Conservation (phyloP, 2,888 invertebrate species). For the Myathropa florea region DNA sequence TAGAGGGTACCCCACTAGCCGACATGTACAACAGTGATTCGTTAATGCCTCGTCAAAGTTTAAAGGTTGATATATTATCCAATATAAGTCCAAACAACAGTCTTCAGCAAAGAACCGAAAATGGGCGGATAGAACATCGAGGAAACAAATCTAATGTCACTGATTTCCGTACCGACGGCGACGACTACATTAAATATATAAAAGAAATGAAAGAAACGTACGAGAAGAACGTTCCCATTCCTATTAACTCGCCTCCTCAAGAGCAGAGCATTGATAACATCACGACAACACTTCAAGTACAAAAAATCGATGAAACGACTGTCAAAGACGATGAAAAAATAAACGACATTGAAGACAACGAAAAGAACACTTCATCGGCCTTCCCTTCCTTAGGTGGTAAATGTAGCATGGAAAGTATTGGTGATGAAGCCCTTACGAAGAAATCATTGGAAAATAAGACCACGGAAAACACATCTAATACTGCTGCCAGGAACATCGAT, state of each 20-base stretch:
- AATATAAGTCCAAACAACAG: constrained; percentile 45
- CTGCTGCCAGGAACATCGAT: constrained; percentile 57
- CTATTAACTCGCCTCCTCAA: constrained; percentile 45
- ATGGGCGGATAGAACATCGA: constrained; percentile 42
- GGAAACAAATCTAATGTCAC: constrained; percentile 65
- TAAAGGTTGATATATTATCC: constrained; percentile 64
- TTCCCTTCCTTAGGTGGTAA: constrained; percentile 58
- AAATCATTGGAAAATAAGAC: constrained; percentile 58
- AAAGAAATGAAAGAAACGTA: constrained; percentile 64
- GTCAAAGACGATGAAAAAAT: constrained; percentile 66
- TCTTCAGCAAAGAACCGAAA: constrained; percentile 27
- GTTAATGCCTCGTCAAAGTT: constrained; percentile 48
- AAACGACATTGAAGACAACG: constrained; percentile 62
- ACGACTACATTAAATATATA: constrained; percentile 62
- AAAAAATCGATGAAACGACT: constrained; percentile 67
- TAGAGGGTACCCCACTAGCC: constrained; percentile 6
- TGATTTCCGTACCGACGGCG: constrained; percentile 65
- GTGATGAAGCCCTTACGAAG: constrained; percentile 59
- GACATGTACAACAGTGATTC: constrained; percentile 35
- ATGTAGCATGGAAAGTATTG: constrained; percentile 66
- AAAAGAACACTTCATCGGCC: constrained; percentile 67
- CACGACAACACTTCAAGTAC: constrained; percentile 66
- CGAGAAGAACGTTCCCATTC: constrained; percentile 38
- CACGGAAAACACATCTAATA: constrained; percentile 52
- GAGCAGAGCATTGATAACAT: constrained; percentile 63